These are phyloP conservation scores for Tricholauxania praeusta DNA, from an alignment of 2,888 invertebrate species.

Conservation along the genomic window DNA sequence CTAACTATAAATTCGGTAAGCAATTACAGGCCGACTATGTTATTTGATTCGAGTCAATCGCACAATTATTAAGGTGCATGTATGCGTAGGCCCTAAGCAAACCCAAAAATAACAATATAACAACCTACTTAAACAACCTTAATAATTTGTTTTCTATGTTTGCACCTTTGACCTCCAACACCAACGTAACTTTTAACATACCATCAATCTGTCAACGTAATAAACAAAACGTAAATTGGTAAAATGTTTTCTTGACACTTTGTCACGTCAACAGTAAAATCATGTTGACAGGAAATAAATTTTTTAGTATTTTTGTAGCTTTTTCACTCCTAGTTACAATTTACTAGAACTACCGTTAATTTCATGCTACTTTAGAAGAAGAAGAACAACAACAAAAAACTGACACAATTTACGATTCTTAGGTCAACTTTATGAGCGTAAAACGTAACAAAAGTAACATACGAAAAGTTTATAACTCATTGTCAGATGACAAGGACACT, in stretches of 20 bases:
- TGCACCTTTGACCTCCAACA: not conserved
- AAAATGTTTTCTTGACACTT: conserved; percentile 33
- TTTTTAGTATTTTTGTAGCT: not conserved
- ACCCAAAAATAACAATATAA: no score
- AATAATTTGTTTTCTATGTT: no score
- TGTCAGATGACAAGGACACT: conserved; percentile 12
- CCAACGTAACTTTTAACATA: not conserved
- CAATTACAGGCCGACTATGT: no score
- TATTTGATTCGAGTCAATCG: no score
- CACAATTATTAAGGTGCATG: no score
- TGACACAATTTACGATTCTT: conserved; percentile 19
- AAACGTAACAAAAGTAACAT: conserved; percentile 4
- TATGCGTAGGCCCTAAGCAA: no score
- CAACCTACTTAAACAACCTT: no score
- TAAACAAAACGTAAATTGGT: conserved; percentile 17
- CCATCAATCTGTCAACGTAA: conserved; percentile 4
- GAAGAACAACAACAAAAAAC: conserved; percentile 8
- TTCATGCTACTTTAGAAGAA: not conserved
- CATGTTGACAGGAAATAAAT: not conserved
- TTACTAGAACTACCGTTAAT: conserved; percentile 23
- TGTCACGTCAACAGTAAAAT: conserved; percentile 32
- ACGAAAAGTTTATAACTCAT: conserved; percentile 21
- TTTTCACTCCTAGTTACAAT: not conserved
- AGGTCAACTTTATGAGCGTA: conserved; percentile 19
- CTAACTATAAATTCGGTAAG: no score